Base-by-base conservation (phyloP, 2,888 invertebrate genomes). In the Pandemis cinnamomeana region DNA sequence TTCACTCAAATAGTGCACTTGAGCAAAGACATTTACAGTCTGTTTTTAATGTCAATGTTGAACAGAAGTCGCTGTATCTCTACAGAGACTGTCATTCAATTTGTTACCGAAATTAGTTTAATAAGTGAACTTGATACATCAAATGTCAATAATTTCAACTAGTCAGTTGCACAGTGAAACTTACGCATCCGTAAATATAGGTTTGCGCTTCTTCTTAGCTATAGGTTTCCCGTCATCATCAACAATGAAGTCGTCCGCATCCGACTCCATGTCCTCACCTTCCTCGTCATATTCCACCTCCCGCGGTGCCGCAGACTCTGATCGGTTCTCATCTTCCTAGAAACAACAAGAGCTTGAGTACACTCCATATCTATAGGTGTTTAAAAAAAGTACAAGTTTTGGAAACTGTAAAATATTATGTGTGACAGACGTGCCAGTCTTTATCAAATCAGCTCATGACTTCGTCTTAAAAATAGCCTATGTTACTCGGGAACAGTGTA, bases 231-330 rank as follows among this genome's bases (percentile, higher is more conserved):
- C 99, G 83, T 99, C 98, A 84, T 99, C 99, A 84, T 99, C 99
- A 0, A 99, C 99, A 85, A 99, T 99, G 87, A 99, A 99, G 88
- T 99, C 99, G 93, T 99, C 99, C 5, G 97, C 97, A 87, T 98
- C 98, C 0, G 97, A 97, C 77, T 97, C 97, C 75, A 96, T 96
- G 80, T 97, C 97, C 55, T 96, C 96, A 79, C 96, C 96, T 53
- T 96, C 97, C 77, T 97, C 97, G 77, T 96, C 97, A 84, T 96
- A 97, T 48, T 96, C 95, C 69, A 96, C 96, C 1, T 95, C 95
- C 68, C 96, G 95, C 0, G 95, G 94, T 2, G 95, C 95, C 8
- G 96, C 95, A 55, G 96, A 95, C 83, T 97, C 97, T 36, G 97
- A 97, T 62, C 96, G 95, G 74, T 96, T 93, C 82, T 98, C 98